phyloP scores from a whole-genome alignment of 2,797 vertebrate genomes.

The Parauchenoglanis punctatus region DNA sequence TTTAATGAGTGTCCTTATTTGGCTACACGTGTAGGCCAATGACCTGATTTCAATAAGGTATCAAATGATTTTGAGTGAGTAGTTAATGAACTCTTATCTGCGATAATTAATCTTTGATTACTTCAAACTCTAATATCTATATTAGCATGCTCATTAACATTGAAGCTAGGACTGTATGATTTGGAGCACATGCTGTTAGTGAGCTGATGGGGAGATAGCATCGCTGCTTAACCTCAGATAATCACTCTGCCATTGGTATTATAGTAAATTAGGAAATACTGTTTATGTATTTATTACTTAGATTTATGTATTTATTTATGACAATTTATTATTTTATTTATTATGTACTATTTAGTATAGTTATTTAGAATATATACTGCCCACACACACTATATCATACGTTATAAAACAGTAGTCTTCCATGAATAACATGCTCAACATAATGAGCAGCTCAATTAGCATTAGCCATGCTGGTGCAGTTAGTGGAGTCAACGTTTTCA shows the following conservation, averaged over 20 bases:
- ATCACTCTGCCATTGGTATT: background rate
- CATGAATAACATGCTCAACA: background rate
- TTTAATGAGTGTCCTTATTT: conserved; percentile 54
- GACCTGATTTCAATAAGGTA: conserved; percentile 61
- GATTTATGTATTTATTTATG: background rate
- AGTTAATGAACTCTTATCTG: conserved; percentile 64
- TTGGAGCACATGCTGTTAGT: conserved; percentile 41
- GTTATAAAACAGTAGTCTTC: background rate
- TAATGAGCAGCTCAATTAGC: background rate
- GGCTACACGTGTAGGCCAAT: conserved; percentile 54
- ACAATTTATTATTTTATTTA: no score
- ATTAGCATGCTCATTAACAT: conserved; percentile 61
- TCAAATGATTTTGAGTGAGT: conserved; percentile 60
- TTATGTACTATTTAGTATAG: no score
- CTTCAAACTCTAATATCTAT: conserved; percentile 59
- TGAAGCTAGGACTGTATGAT: conserved; percentile 37
- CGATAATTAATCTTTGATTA: conserved; percentile 64
- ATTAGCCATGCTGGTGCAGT: background rate
- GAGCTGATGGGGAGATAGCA: conserved; percentile 35
- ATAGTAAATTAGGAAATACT: background rate
- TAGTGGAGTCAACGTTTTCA: background rate
- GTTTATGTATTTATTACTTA: background rate
- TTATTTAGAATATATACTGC: no score
- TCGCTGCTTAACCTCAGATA: conserved; percentile 16
- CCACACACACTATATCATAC: background rate